phyloP scores from a whole-genome alignment of 2,113 vertebrate genomes.

The Sprattus sprattus region DNA sequence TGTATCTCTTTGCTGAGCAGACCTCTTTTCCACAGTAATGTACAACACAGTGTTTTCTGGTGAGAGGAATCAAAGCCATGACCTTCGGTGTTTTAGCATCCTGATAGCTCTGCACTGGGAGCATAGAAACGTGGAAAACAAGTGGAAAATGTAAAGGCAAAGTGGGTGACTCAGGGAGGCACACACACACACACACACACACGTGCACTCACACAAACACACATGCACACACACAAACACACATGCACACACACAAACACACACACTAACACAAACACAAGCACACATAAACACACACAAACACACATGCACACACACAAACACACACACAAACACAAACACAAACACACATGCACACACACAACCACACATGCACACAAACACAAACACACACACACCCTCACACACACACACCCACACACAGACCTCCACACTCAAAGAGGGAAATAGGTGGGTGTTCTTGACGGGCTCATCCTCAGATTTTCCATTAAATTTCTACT shows the following conservation, averaged over 20 bases:
- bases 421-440: background rate
- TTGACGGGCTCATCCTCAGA: background rate
- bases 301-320: too few species aligned
- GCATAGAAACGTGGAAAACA: too few species aligned
- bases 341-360: too few species aligned
- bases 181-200: too few species aligned
- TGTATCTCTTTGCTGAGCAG: too few species aligned
- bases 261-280: background rate
- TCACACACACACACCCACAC: background rate
- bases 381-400: background rate
- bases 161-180: too few species aligned
- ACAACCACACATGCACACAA: background rate
- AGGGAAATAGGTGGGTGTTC: background rate
- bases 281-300: too few species aligned
- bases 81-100: background rate
- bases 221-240: background rate
- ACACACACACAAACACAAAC: too few species aligned
- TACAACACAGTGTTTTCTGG: too few species aligned
- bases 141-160: too few species aligned
- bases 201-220: background rate
- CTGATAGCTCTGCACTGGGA: background rate
- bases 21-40: too few species aligned
- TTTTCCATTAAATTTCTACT: slow-evolving; percentile 4
- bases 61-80: background rate
- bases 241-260: background rate